phyloP scores from a whole-genome alignment of 2,113 vertebrate species.

The Myiopsitta monachus region DNA sequence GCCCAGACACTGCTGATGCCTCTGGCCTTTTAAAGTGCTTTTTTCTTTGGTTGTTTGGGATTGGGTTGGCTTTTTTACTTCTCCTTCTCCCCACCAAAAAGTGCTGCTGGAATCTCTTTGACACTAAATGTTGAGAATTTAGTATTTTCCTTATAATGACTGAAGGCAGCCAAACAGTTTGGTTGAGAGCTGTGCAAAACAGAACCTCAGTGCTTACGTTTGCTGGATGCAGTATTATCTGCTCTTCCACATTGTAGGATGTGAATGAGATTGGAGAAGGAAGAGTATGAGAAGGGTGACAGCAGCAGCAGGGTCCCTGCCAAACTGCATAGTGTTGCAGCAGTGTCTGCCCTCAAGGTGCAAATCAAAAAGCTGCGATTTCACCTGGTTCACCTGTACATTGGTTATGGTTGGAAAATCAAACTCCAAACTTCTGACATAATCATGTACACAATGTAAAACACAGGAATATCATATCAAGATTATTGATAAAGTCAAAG shows the following conservation, averaged over 20 bases:
- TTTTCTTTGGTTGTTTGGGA: accelerated
- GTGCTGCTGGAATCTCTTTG: not conserved
- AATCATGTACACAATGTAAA: not conserved
- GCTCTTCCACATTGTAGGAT: not conserved
- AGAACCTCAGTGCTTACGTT: not conserved
- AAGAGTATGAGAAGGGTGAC: not conserved
- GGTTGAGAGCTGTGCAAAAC: not conserved
- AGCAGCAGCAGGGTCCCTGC: not conserved
- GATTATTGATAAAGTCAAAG: not conserved
- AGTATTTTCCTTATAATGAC: not conserved
- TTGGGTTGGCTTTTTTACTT: not conserved
- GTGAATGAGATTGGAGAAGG: not conserved
- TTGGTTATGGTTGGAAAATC: not conserved
- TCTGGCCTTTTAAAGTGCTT: not conserved
- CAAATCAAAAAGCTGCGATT: not conserved
- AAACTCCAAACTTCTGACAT: not conserved
- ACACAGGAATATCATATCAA: not conserved
- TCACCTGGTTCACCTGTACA: not conserved
- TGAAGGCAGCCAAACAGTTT: not conserved
- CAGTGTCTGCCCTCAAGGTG: accelerated
- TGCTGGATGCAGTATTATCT: not conserved
- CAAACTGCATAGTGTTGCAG: not conserved
- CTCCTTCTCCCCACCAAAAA: not conserved
- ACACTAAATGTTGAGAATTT: not conserved
- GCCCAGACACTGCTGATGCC: not conserved